Evolutionary conservation across 2,888 invertebrate genomes (phyloP), one percentile per base, ranked within the genome.

Genomic region (Prosopocoilus inquinatus): DNA sequence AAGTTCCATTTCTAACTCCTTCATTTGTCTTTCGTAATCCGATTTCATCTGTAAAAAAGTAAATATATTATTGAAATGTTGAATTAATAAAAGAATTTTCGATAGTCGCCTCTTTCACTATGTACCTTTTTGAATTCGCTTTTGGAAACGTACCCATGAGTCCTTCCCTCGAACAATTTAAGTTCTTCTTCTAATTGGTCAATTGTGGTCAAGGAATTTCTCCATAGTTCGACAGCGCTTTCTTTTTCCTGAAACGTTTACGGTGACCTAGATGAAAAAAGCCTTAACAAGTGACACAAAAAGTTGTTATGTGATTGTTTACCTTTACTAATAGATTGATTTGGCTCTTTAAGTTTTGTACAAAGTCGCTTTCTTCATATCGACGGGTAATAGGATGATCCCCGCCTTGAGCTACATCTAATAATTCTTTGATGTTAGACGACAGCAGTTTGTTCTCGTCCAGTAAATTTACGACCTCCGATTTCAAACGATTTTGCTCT

Each of bases 161-260:
- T 67, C 39, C 68, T 68, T 13, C 67, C 67, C 54, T 71, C 68
- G 66, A 84, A 85, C 16, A 80, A 75, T 71, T 80, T 82, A 2
- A 90, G 72, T 75, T 90, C 88, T 13, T 79, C 80, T 69, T 90
- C 89, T 54, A 90, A 76, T 47, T 81, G 81, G 35, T 84, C 83
- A 46, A 89, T 84, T 0, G 86, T 85, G 67, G 82, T 82, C 57
- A 87, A 78, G 0, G 87, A 82, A 57, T 84, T 84, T 70, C 85
- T 84, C 85, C 88, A 89, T 34, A 90, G 70, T 12, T 84, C 80
- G 44, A 82, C 79, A 2, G 86, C 77, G 0, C 85, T 84, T 47
- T 85, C 82, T 65, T 88, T 84, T 76, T 90, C 90, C 81, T 85
- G 67, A 46, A 73, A 70, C 20, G 20, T 28, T 28, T 28, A 28